Evolutionary conservation across 2,113 vertebrate species (phyloP), one percentile per base, ranked within the genome.

Genomic region (Stictonetta naevosa): DNA sequence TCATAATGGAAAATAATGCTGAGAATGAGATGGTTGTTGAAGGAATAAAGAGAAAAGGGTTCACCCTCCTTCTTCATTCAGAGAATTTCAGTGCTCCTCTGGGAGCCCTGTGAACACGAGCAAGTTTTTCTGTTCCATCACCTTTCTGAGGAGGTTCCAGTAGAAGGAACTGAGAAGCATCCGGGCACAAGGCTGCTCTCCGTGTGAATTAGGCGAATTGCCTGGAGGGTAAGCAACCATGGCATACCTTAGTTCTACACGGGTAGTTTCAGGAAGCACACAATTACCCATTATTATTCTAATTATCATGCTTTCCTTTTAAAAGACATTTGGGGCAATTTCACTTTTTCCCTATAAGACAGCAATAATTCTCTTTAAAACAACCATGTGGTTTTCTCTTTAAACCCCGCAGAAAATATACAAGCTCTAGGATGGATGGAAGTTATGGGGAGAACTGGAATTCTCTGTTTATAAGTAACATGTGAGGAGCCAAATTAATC

Each of bases 1-100:
- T 94, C 60, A 53, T 90, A 90, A 76, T 66, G 83, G 73, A 88
- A 92, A 90, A 86, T 94, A 95, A 59, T 1, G 3, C 83, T 86
- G 80, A 72, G 60, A 93, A 86, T 94, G 48, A 90, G 48, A 36
- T 75, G 40, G 48, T 22, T 88, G 75, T 78, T 88, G 60, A 71
- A 86, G 50, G 53, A 83, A 63, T 90, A 69, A 83, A 80, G 69
- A 88, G 14, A 34, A 78, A 83, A 88, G 58, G 33, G 20, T 72
- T 93, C 29, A 68, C 60, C 4, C 52, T 81, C 34, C 16, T 52
- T 46, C 50, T 79, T 76, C 26, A 13, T n/a, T 68, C 38, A 50
- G 68, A 60, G 73, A 72, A 84, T 55, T 90, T 64, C 64, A 20
- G 42, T 75, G 33, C 42, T 84, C 12, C 33, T 78, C 93, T 77